Conservation (phyloP, 2,113 vertebrate species). For the Illadopsis cleaveri region DNA sequence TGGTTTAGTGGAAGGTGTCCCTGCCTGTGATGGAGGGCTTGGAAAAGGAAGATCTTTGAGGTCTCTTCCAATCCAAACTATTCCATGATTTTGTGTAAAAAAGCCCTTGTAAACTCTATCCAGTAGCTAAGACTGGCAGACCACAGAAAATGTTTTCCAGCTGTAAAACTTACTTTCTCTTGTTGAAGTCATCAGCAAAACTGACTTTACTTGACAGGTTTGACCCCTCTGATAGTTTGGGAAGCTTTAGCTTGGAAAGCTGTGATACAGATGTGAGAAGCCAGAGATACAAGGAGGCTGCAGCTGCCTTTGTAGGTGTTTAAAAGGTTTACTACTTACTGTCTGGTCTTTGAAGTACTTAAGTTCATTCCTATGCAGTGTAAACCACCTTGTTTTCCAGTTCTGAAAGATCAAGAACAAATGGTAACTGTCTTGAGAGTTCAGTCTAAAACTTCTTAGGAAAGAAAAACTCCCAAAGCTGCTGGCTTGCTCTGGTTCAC, state of each 20-base stretch:
- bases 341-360: slow-evolving; percentile 96
- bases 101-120: neutral
- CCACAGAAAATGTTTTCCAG: neutral
- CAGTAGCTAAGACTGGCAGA: neutral
- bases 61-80: neutral
- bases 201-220: neutral
- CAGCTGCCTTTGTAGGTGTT: neutral
- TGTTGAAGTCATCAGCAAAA: neutral
- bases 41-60: neutral
- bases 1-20: neutral
- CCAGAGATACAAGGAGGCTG: neutral
- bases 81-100: neutral
- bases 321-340: slow-evolving; percentile 77
- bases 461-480: neutral
- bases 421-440: neutral
- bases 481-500: neutral
- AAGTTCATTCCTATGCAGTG: slow-evolving; percentile 89
- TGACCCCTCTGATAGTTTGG: neutral
- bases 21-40: neutral
- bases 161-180: neutral
- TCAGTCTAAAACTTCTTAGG: neutral
- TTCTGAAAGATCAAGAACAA: slow-evolving; percentile 72
- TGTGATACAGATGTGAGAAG: neutral
- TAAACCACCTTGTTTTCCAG: slow-evolving; percentile 99
- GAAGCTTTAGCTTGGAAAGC: neutral